A percentile compares a stretch with the other conserved stretches of the same genome.
Conservation (phyloP, 1,140 invertebrate species). For the Apis dorsata region DNA sequence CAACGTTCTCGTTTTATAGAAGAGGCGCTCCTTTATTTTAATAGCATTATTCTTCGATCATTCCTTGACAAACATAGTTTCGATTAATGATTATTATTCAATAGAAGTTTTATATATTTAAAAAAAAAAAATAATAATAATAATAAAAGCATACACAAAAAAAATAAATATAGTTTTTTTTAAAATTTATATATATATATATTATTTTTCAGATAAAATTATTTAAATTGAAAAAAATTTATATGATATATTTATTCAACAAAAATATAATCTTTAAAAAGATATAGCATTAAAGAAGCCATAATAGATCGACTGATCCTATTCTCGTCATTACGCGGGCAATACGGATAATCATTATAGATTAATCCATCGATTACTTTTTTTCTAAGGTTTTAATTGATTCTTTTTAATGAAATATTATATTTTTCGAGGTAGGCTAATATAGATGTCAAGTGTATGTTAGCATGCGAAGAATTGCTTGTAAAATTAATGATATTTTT, state of each 20-base stretch:
- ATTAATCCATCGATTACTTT: constrained; percentile 46
- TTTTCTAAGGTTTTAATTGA: constrained; percentile 73
- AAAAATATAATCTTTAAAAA: constrained; percentile 33
- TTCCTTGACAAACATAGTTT: constrained; percentile 47
- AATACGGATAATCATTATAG: constrained; percentile 62
- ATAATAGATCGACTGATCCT: constrained; percentile 67
- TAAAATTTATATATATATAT: background rate
- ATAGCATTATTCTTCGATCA: constrained; percentile 54
- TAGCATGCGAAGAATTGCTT: too few relatives aligned
- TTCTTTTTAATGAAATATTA: constrained; percentile 31
- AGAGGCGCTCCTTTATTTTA: constrained; percentile 69
- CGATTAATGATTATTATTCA: constrained; percentile 5
- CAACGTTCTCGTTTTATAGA: constrained; percentile 38
- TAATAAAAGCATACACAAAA: too few relatives aligned
- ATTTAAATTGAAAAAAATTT: background rate
- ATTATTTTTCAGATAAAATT: background rate
- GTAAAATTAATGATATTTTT: background rate
- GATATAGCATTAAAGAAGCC: constrained; percentile 65
- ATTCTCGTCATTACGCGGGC: constrained; percentile 66
- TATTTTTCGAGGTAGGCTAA: background rate
- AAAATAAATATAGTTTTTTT: background rate
- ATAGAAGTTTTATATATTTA: constrained; percentile 10
- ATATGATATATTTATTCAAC: background rate
- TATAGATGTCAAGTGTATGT: background rate
- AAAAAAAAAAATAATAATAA: background rate